These are phyloP conservation scores for Sylvicola cinctus DNA, from an alignment of 2,888 invertebrate genomes.

Conservation along the genomic window DNA sequence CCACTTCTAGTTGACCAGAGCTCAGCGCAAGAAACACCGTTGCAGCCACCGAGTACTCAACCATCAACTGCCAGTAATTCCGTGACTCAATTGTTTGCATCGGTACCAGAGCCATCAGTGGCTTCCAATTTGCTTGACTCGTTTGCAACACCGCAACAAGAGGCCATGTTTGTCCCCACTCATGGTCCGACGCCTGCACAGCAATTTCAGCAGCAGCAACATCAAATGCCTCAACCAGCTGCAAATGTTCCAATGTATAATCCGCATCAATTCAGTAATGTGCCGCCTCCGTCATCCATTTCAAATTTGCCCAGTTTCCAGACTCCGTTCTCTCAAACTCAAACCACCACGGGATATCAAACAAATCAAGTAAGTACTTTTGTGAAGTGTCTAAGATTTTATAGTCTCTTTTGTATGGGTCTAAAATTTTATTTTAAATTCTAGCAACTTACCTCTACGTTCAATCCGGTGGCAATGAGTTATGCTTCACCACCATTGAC, in stretches of 20 bases:
- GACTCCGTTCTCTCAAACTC: not conserved
- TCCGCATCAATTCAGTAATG: slow-evolving; percentile 21
- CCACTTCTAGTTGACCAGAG: too few species aligned
- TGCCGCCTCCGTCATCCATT: slow-evolving; percentile 31
- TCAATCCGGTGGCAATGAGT: slow-evolving; percentile 27
- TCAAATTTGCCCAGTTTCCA: slow-evolving; percentile 29
- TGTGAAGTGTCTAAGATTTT: too few species aligned
- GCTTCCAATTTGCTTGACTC: not conserved
- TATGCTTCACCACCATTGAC: slow-evolving; percentile 18
- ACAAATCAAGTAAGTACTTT: too few species aligned
- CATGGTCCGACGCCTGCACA: not conserved
- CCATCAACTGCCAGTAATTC: too few species aligned
- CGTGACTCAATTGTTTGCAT: not conserved
- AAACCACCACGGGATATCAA: slow-evolving; percentile 26
- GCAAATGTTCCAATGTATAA: slow-evolving; percentile 13
- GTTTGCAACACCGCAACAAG: not conserved
- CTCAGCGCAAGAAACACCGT: too few species aligned
- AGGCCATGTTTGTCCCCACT: not conserved
- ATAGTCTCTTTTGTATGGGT: not conserved
- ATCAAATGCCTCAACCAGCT: slow-evolving; percentile 6
- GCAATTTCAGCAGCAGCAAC: not conserved
- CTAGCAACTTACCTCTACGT: not conserved
- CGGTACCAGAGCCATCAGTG: slow-evolving; percentile 1
- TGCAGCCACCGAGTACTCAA: too few species aligned
- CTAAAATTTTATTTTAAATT: not conserved